These are phyloP conservation scores for Parnassius glacialis DNA, from an alignment of 2,888 invertebrate species.

Conservation along the genomic window DNA sequence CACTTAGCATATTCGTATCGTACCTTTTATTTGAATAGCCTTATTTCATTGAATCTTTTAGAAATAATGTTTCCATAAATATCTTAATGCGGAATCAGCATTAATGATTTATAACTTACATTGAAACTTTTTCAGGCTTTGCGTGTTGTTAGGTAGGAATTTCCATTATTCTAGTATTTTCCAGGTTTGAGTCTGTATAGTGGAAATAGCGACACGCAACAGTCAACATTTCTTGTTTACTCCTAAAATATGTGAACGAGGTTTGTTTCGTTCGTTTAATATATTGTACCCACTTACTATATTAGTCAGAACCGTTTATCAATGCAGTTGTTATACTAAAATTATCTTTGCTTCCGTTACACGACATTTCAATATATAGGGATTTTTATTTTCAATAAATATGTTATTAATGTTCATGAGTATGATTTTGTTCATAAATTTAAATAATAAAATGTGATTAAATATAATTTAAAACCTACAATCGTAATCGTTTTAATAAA, in stretches of 20 bases:
- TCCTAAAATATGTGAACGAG: conserved; percentile 12
- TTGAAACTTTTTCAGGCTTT: conserved; percentile 21
- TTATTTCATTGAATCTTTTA: neutral
- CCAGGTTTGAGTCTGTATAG: conserved; percentile 18
- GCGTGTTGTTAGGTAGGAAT: conserved; percentile 26
- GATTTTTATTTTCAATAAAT: too few relatives aligned
- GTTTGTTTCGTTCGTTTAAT: conserved; percentile 9
- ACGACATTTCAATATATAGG: too few relatives aligned
- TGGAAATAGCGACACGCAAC: conserved; percentile 24
- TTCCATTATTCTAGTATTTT: conserved; percentile 25
- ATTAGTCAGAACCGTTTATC: neutral
- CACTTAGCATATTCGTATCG: too few relatives aligned
- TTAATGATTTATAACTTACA: conserved; percentile 21
- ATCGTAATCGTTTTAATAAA: too few relatives aligned
- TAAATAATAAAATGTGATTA: too few relatives aligned
- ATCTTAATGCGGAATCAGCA: conserved; percentile 18
- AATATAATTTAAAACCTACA: too few relatives aligned
- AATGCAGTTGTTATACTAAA: neutral
- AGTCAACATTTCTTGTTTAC: conserved; percentile 14
- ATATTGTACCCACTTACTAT: too few relatives aligned
- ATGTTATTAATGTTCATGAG: too few relatives aligned
- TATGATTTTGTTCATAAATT: too few relatives aligned
- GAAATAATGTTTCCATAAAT: conserved; percentile 8
- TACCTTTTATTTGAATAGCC: too few relatives aligned
- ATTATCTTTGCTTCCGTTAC: too few relatives aligned